Base-by-base conservation (phyloP, 92 coral and sea anemone species). In the Porites evermanni region DNA sequence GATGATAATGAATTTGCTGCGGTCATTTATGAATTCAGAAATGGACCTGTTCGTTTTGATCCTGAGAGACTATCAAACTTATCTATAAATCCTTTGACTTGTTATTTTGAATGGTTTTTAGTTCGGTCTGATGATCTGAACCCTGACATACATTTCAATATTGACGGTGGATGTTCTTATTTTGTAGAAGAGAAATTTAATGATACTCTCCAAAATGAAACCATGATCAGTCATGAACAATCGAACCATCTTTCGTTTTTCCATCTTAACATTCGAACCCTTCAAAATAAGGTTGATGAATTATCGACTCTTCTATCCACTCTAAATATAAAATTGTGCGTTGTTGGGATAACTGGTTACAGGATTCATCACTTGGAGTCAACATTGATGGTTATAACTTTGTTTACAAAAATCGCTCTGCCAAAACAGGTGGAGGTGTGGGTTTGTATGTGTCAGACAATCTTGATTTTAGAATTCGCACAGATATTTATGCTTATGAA, bases 181-280 rank as follows among this genome's bases (percentile, higher is more conserved):
- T 80, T 64, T 70, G 77, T 75, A 24, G 83, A 78, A 66, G 90
- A 89, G 65, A 77, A 86, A 79, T 86, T 90, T 74, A 90, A 90
- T 38, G 84, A 85, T 14, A 23, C 47, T 24, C 53, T 79, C 5
- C 21, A 20, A 12, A 74, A 74, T n/a, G 82, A 72, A 51, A 12
- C 10, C 17, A 24, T 18, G 74, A 70, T 70, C 19, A 70, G 56
- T 70, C 74, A 54, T 70, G 52, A 70, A 14, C 78, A 76, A 53
- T 9, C 52, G 32, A 47, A 50, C 24, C 51, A 29, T 17, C 75
- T 84, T 32, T 85, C 90, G 21, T 51, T 90, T 51, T 32, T 90
- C 38, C 93, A 90, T 54, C 63, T 90, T 70, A 90, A 85, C 65
- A 75, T 81, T 65, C 90, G 88, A 63, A 90, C 85, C 76, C 79